Conservation (phyloP, 2,113 vertebrate genomes). For the Cairina moschata region DNA sequence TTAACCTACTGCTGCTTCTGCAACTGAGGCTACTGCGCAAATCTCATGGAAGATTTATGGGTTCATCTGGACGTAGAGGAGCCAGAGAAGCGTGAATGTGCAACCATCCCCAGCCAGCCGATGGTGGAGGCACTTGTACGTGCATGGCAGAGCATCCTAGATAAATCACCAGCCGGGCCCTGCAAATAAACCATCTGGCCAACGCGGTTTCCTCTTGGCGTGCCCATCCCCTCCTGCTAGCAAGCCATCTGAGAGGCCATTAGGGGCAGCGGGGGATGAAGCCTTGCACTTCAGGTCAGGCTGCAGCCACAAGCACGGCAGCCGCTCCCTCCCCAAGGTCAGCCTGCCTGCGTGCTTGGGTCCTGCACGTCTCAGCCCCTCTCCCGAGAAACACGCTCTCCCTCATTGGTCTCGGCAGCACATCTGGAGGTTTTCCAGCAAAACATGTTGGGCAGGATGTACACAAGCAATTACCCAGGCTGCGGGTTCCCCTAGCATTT, state of each 20-base stretch:
- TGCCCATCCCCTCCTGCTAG: constrained; percentile 54
- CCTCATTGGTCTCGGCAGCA: constrained; percentile 13
- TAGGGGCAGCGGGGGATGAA: constrained; percentile 44
- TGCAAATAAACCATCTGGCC: constrained; percentile 76
- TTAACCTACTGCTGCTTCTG: constrained; percentile 53
- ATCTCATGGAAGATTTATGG: constrained; percentile 71
- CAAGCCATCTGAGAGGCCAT: constrained; percentile 71
- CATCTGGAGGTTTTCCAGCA: constrained; percentile 40
- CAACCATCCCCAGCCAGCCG: constrained; percentile 25
- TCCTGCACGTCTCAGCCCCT: not conserved
- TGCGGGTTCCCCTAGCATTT: not conserved
- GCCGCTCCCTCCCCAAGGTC: constrained; percentile 59
- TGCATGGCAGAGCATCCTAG: constrained; percentile 34
- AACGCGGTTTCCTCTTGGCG: constrained; percentile 55
- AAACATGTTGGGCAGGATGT: not conserved
- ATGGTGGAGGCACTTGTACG: not conserved
- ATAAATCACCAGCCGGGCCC: constrained; percentile 69
- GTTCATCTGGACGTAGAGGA: constrained; percentile 67
- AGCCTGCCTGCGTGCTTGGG: not conserved
- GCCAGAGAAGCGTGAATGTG: not conserved
- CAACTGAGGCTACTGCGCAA: constrained; percentile 22
- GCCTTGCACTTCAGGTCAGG: constrained; percentile 42
- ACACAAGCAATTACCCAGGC: not conserved
- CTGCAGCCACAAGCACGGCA: constrained; percentile 53
- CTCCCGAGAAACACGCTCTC: constrained; percentile 31